Base-by-base conservation (phyloP, 2,888 invertebrate genomes). In the Beris chalybata region DNA sequence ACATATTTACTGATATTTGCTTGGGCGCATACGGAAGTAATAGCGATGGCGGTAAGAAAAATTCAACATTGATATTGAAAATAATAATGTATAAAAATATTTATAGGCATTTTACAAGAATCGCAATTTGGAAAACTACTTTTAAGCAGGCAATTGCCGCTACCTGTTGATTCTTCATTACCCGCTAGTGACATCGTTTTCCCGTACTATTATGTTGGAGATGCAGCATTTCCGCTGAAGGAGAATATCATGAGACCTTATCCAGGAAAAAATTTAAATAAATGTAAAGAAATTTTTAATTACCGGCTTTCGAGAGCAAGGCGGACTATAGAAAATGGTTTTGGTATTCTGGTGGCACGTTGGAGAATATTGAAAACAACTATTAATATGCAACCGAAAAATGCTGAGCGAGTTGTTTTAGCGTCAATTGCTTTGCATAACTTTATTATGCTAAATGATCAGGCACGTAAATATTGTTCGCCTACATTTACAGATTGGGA, bases 231-330 rank as follows among this genome's bases (percentile, higher is more conserved):
- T 30, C 53, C 53, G 0, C 31, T 53, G 53, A 12, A 9, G n/a
- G 7, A n/a, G 4, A 30, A 53, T 53, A 11, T 53, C 6, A 53
- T 53, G 53, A 4, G 53, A 2, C 55, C 55, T 3, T 56, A 43
- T 56, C n/a, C 38, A 4, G 9, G 13, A 13, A 15, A 22, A 56
- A 43, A 6, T 4, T 30, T 56, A 13, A 4, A 38, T 4, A 38
- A n/a, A 5, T 12, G 1, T 6, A 56, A 56, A 4, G 4, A 6
- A 43, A 43, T 56, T n/a, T 38, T 56, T 64, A 65, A 65, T 61
- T n/a, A 65, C 50, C 65, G 71, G 59, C 67, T 71, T 32, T 65
- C 65, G 31, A 55, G 66, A 47, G 67, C 58, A 57, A 64, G 71
- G 48, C 64, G 68, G 65, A 9, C 45, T 29, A 30, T 32, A n/a